These are phyloP conservation scores for Drosophila nasuta DNA, from an alignment of 1,140 invertebrate species.

Conservation along the genomic window DNA sequence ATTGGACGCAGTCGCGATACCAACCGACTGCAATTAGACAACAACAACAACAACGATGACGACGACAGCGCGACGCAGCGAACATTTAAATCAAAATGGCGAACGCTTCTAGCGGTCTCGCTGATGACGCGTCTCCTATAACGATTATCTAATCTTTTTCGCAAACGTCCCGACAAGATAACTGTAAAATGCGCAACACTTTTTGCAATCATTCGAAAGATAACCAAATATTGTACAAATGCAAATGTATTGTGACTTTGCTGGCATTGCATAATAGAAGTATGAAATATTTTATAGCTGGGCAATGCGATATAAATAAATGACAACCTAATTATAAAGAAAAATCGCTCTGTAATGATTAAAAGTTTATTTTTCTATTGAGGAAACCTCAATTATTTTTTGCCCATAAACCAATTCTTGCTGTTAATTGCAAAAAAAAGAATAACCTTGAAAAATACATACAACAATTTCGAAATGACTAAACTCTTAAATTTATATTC, in stretches of 20 bases:
- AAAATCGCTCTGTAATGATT: no score
- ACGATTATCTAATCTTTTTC: slow-evolving; percentile 19
- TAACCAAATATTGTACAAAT: background rate
- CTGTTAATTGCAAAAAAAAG: no score
- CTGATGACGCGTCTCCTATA: slow-evolving; percentile 23
- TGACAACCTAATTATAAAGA: no score
- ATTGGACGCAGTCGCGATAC: slow-evolving; percentile 45
- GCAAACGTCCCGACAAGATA: slow-evolving; percentile 10
- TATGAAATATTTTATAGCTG: background rate
- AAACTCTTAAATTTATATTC: no score
- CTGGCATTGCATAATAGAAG: background rate
- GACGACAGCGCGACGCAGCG: slow-evolving; percentile 34
- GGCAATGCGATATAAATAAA: no score
- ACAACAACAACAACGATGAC: slow-evolving; percentile 11
- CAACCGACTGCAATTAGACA: slow-evolving; percentile 49
- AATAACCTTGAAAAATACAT: no score
- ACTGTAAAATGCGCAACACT: background rate
- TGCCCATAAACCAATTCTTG: no score
- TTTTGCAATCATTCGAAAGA: background rate
- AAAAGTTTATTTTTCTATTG: no score
- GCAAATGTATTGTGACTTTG: background rate
- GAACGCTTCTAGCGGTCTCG: slow-evolving; percentile 13
- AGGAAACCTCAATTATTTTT: no score
- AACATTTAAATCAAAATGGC: slow-evolving; percentile 38
- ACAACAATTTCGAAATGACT: no score